Conservation (phyloP, 2,888 invertebrate species). For the Philhelius pedissequus region DNA sequence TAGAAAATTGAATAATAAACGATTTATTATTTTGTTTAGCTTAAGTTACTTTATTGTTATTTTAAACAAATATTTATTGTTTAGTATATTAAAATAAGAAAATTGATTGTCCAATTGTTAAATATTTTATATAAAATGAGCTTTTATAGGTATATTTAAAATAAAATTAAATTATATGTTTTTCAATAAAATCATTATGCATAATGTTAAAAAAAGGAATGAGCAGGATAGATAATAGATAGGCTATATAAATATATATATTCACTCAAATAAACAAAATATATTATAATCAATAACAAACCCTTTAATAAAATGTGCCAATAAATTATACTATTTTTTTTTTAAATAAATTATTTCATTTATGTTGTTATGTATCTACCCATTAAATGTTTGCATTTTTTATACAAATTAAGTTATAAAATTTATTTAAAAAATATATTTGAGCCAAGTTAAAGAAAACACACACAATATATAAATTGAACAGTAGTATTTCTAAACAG, state of each 20-base stretch:
- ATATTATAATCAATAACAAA: neutral
- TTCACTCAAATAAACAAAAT: constrained; percentile 24
- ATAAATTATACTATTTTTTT: neutral
- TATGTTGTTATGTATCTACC: neutral
- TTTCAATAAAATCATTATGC: constrained; percentile 13
- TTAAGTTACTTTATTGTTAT: no score
- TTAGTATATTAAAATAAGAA: neutral
- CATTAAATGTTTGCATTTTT: constrained; percentile 20
- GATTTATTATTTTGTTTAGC: neutral
- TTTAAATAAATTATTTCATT: constrained; percentile 12
- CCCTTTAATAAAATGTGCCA: neutral
- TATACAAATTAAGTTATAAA: constrained; percentile 6
- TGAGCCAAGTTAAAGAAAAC: neutral
- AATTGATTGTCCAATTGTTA: constrained; percentile 55
- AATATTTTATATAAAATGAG: constrained; percentile 52
- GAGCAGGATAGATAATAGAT: constrained; percentile 43
- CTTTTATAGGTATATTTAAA: constrained; percentile 51
- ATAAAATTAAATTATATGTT: constrained; percentile 5
- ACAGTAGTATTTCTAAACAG: neutral
- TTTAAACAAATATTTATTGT: neutral
- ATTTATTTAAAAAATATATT: neutral
- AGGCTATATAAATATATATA: constrained; percentile 62
- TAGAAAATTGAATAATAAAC: neutral
- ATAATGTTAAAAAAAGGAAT: neutral
- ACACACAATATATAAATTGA: neutral